phyloP scores from a whole-genome alignment of 2,797 vertebrate species.

The Ctenochaetus hawaiiensis region DNA sequence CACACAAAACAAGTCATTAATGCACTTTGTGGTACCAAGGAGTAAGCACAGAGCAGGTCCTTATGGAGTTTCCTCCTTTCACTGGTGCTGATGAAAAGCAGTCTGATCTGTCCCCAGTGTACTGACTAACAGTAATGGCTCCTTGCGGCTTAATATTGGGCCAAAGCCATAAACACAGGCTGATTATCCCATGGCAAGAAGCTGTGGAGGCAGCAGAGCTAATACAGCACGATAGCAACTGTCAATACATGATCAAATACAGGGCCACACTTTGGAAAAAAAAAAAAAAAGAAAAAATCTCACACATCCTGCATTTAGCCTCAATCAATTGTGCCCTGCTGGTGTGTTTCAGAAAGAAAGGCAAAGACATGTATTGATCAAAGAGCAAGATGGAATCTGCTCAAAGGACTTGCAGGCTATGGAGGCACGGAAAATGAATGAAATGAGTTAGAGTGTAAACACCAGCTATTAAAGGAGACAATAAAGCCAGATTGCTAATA shows the following conservation, averaged over 20 bases:
- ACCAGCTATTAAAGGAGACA: constrained; percentile 7
- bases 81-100: constrained; percentile 56
- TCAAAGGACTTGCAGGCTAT: constrained; percentile 41
- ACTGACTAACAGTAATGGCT: constrained; percentile 57
- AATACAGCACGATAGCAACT: constrained; percentile 62
- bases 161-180: constrained; percentile 54
- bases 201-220: constrained; percentile 56
- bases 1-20: constrained; percentile 49
- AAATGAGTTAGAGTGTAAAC: background rate
- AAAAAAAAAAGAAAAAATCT: constrained; percentile 41
- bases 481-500: constrained; percentile 27
- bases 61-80: constrained; percentile 29
- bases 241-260: constrained; percentile 78
- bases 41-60: constrained; percentile 34
- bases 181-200: constrained; percentile 61
- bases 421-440: constrained; percentile 33
- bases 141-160: constrained; percentile 51
- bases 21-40: constrained; percentile 19
- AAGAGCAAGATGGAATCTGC: constrained; percentile 57
- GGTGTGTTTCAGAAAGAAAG: constrained; percentile 61
- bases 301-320: constrained; percentile 64
- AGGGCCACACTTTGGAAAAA: constrained; percentile 23
- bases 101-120: constrained; percentile 60
- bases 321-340: constrained; percentile 67
- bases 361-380: constrained; percentile 74